Conservation (phyloP, 2,888 invertebrate genomes). For the Seira sanloemensis region DNA sequence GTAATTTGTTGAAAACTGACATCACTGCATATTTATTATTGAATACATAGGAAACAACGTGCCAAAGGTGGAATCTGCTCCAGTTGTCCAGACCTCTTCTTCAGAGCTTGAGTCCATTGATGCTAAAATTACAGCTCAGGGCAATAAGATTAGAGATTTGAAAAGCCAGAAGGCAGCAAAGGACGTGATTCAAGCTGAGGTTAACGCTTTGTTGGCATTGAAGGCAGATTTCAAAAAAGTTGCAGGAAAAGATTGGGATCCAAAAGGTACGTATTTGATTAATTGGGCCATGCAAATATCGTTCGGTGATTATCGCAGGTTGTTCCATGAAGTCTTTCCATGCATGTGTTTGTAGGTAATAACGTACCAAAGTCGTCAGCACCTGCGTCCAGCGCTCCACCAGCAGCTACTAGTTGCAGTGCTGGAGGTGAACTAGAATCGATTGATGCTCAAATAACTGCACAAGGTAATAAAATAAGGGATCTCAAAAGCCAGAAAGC, state of each 20-base stretch:
- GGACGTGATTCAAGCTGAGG: slow-evolving; percentile 75
- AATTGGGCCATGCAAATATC: too few relatives aligned
- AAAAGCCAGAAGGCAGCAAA: slow-evolving; percentile 77
- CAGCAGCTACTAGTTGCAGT: background rate
- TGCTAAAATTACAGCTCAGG: slow-evolving; percentile 74
- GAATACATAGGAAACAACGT: slow-evolving; percentile 77
- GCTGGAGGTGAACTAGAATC: background rate
- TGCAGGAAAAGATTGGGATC: slow-evolving; percentile 79
- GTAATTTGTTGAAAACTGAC: slow-evolving; percentile 45
- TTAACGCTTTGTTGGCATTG: slow-evolving; percentile 79
- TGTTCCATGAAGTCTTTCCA: too few relatives aligned
- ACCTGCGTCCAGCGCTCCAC: background rate
- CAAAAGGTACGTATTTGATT: slow-evolving; percentile 64
- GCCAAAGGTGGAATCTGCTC: slow-evolving; percentile 1
- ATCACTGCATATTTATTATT: slow-evolving; percentile 78
- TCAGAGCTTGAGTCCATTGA: slow-evolving; percentile 2
- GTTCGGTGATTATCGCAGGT: too few relatives aligned
- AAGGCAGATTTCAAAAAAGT: slow-evolving; percentile 81
- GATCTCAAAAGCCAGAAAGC: slow-evolving; percentile 84
- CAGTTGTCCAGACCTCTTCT: background rate
- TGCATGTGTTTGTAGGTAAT: slow-evolving; percentile 20
- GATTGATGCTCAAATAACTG: slow-evolving; percentile 37
- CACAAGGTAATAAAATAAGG: slow-evolving; percentile 83
- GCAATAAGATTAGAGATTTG: slow-evolving; percentile 84
- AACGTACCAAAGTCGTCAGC: slow-evolving; percentile 23